Evolutionary conservation across 2,113 vertebrate genomes (phyloP).

Genomic region (Scytalopus superciliaris): DNA sequence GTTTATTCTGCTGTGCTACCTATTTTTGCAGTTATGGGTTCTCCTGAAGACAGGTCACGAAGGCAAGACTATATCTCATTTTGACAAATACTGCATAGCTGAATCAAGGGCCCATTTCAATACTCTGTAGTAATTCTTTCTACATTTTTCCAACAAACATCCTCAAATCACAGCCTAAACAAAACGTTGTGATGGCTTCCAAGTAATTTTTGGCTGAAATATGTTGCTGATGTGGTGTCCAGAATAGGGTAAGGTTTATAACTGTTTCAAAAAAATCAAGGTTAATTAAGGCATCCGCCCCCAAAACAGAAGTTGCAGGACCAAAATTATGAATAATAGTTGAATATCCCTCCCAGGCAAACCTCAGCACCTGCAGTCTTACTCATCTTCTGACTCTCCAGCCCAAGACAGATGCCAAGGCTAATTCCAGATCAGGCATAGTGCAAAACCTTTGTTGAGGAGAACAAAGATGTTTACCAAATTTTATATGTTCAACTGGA

Average conservation of each 20-base stretch:
- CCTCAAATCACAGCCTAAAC: neutral
- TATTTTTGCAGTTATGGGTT: neutral
- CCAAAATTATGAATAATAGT: neutral
- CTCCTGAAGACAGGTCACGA: neutral
- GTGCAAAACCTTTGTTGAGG: neutral
- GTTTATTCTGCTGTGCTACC: neutral
- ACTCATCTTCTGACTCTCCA: neutral
- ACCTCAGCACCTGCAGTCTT: neutral
- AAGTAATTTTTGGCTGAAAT: neutral
- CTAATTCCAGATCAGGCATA: neutral
- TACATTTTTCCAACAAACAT: neutral
- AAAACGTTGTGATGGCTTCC: neutral
- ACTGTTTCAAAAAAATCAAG: neutral
- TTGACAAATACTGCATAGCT: neutral
- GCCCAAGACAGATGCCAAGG: neutral
- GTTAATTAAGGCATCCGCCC: neutral
- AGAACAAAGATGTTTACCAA: neutral
- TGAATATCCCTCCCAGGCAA: neutral
- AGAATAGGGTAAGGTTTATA: neutral
- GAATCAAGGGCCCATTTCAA: neutral
- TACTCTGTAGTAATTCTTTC: neutral
- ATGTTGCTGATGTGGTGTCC: neutral
- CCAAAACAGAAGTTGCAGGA: neutral
- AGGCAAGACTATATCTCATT: neutral
- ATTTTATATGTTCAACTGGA: neutral